These are phyloP conservation scores for Gymnopithys bicolor DNA, from an alignment of 2,797 vertebrate species.

Conservation along the genomic window DNA sequence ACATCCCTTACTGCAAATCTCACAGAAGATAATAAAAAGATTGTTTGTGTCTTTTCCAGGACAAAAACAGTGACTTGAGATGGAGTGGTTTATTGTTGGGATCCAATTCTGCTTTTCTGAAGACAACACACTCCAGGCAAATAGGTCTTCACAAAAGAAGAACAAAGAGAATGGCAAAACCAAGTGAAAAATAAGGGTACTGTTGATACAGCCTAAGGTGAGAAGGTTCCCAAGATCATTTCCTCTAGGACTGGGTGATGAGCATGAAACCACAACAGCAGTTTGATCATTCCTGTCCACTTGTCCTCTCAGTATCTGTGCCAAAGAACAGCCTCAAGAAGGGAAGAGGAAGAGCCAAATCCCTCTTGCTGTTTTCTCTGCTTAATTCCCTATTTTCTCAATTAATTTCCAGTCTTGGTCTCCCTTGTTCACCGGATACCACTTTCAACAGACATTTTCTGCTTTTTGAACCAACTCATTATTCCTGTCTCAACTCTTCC, in stretches of 20 bases:
- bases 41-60: background rate
- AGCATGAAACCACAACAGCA: rapidly evolving
- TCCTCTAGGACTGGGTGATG: background rate
- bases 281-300: background rate
- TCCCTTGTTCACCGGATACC: background rate
- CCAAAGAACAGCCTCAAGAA: background rate
- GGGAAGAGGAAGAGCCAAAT: background rate
- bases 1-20: background rate
- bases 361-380: background rate
- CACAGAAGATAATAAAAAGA: background rate
- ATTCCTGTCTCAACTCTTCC: background rate
- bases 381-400: background rate
- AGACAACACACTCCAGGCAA: background rate
- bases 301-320: background rate
- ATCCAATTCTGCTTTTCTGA: background rate
- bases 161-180: background rate
- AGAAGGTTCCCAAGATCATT: background rate
- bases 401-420: background rate
- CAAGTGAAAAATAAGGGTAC: background rate
- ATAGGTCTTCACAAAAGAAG: background rate
- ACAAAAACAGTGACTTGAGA: background rate
- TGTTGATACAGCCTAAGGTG: background rate
- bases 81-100: background rate
- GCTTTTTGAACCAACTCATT: background rate
- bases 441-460: background rate